These are phyloP conservation scores for Melanotus villosus DNA, from an alignment of 2,888 invertebrate species.

Conservation along the genomic window DNA sequence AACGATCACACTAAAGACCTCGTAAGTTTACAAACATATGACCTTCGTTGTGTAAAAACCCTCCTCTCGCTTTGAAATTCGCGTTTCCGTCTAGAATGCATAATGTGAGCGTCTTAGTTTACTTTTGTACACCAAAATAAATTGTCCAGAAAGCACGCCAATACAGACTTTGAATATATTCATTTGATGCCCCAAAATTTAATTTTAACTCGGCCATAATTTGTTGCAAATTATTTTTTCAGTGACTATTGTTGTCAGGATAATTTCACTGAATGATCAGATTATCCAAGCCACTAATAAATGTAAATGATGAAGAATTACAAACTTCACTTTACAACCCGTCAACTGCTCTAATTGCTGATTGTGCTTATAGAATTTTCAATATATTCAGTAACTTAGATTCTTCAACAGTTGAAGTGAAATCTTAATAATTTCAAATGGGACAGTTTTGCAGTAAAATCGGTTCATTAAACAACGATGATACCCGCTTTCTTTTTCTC, in stretches of 20 bases:
- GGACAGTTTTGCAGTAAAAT: background rate
- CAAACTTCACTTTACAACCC: background rate
- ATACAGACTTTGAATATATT: background rate
- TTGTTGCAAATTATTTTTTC: no score
- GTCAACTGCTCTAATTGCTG: background rate
- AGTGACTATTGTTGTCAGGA: no score
- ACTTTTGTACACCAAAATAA: background rate
- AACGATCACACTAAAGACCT: constrained; percentile 11
- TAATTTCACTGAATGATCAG: no score
- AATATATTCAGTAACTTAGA: background rate
- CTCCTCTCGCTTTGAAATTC: constrained; percentile 18
- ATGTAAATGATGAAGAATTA: no score
- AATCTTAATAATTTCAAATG: background rate
- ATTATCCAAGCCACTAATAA: no score
- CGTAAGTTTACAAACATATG: constrained; percentile 7
- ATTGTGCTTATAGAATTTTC: background rate
- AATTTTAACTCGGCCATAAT: no score
- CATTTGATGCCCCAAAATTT: no score
- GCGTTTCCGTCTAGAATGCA: constrained; percentile 20
- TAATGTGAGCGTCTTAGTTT: background rate
- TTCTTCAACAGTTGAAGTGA: background rate
- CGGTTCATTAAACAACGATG: no score
- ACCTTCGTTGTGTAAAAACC: constrained; percentile 12
- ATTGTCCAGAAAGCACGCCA: background rate
- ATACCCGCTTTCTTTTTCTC: no score